Base-by-base conservation (phyloP, 2,113 vertebrate genomes). In the Chloroceryle aenea region DNA sequence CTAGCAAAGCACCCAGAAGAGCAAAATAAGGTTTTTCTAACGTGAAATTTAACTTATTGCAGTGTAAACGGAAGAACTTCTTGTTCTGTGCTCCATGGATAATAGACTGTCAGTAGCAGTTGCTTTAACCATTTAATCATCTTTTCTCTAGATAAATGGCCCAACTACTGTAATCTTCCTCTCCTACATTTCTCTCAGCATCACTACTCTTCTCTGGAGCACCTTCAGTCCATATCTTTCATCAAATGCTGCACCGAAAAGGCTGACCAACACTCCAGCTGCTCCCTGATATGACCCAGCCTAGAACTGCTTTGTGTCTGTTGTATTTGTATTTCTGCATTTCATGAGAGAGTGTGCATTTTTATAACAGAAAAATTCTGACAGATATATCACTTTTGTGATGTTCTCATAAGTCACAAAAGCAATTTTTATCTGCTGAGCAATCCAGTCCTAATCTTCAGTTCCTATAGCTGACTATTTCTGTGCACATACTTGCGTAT, bases 271-370 rank as follows among this genome's bases (percentile, higher is more conserved):
- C 23, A 36, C 64, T 74, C 30, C n/a, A 43, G 23, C n/a, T 45
- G 36, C 72, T 80, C 67, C 22, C 40, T 2, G 13, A 58, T 5
- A 72, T 0, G 0, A 59, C 85, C 38, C 29, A 75, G 47, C 0
- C 0, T 1, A 66, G 45, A 78, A 71, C 10, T 63, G 32, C 40
- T 36, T 34, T 47, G 15, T 10, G 20, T 13, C 23, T 47, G 11
- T 8, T 61, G 10, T 26, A 13, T 72, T 78, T 53, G 30, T 25
- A 26, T 36, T 81, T 29, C 32, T 43, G 27, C 45, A 40, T 25
- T 75, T 80, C 58, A 8, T 8, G 64, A 77, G 6, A 89, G 29
- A 30, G 30, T 8, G 23, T 6, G 30, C 8, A 23, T 56, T 86
- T 56, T 43, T 78, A 7, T 27, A 43, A 56, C 34, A 68, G 42